Evolutionary conservation across 2,113 vertebrate species (phyloP).

Genomic region (Poecilia latipinna): DNA sequence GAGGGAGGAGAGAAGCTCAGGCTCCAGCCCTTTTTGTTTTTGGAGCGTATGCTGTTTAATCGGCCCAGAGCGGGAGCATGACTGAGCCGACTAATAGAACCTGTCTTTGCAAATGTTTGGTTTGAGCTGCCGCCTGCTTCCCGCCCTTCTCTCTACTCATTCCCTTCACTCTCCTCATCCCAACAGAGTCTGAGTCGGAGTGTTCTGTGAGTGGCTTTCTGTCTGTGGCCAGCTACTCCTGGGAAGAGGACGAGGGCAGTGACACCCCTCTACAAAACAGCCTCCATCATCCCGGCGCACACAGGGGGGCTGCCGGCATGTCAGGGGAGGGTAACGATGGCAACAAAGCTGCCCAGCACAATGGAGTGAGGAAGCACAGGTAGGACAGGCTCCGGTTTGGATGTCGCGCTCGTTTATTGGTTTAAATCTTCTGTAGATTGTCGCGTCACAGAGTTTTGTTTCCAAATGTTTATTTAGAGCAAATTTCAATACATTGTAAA

Average conservation of each 20-base stretch:
- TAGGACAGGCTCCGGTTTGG: conserved; percentile 74
- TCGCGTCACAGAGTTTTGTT: neutral
- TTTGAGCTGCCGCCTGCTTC: conserved; percentile 44
- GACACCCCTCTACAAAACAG: conserved; percentile 64
- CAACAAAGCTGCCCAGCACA: conserved; percentile 83
- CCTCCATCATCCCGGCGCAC: conserved; percentile 66
- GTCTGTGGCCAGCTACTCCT: conserved; percentile 81
- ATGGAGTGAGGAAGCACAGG: conserved; percentile 94
- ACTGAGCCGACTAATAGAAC: conserved; percentile 12
- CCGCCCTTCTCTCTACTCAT: conserved; percentile 30
- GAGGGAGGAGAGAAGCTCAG: conserved; percentile 43
- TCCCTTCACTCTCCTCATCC: conserved; percentile 38
- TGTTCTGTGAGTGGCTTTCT: conserved; percentile 89
- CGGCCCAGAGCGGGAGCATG: conserved; percentile 18
- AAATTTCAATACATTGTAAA: neutral
- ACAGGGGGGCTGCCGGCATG: conserved; percentile 78
- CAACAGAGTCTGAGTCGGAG: conserved; percentile 89
- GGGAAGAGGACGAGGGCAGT: conserved; percentile 80
- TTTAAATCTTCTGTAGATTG: conserved; percentile 3
- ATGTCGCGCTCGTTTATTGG: conserved; percentile 61
- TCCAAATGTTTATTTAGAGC: neutral
- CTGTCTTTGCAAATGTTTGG: conserved; percentile 14
- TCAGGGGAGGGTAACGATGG: conserved; percentile 87
- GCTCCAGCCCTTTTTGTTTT: conserved; percentile 53
- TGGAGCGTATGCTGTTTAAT: conserved; percentile 49